Percentiles rank a stretch among this genome's conserved stretches.
Conservation (phyloP, 1,140 invertebrate genomes). For the Rhagoletis zephyria region DNA sequence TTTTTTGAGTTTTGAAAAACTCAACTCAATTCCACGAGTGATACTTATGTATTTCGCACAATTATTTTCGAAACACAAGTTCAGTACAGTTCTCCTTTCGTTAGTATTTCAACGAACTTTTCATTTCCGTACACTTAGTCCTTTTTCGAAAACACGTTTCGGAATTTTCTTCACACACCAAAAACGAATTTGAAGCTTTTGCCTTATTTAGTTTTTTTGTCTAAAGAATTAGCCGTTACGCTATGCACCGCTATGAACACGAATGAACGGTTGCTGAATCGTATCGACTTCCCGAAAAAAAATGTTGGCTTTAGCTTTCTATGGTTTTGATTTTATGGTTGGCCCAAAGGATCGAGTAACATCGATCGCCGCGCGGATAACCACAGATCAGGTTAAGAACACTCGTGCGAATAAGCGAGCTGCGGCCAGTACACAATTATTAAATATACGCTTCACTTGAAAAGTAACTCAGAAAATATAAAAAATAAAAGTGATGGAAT, state of each 20-base stretch:
- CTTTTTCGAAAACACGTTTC: not conserved
- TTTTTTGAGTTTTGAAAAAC: too few species aligned
- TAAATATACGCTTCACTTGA: constrained; percentile 55
- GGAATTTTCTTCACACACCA: not conserved
- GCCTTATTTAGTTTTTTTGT: not conserved
- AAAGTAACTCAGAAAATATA: not conserved
- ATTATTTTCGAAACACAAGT: too few species aligned
- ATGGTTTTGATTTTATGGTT: constrained; percentile 27
- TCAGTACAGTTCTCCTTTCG: too few species aligned
- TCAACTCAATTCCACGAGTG: too few species aligned
- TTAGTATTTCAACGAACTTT: too few species aligned
- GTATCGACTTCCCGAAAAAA: not conserved
- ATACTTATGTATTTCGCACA: too few species aligned
- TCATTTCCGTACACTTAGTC: not conserved
- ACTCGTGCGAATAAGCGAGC: constrained; percentile 57
- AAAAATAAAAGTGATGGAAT: not conserved
- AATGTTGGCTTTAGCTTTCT: constrained; percentile 18
- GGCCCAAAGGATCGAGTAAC: constrained; percentile 30
- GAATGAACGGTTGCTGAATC: constrained; percentile 9
- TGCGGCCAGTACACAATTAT: constrained; percentile 53
- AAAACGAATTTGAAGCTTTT: not conserved
- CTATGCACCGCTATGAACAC: constrained; percentile 16
- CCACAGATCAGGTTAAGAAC: constrained; percentile 56
- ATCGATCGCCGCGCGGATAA: constrained; percentile 44
- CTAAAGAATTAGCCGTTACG: not conserved